phyloP scores from a whole-genome alignment of 2,113 vertebrate genomes.

The Oryzias javanicus region DNA sequence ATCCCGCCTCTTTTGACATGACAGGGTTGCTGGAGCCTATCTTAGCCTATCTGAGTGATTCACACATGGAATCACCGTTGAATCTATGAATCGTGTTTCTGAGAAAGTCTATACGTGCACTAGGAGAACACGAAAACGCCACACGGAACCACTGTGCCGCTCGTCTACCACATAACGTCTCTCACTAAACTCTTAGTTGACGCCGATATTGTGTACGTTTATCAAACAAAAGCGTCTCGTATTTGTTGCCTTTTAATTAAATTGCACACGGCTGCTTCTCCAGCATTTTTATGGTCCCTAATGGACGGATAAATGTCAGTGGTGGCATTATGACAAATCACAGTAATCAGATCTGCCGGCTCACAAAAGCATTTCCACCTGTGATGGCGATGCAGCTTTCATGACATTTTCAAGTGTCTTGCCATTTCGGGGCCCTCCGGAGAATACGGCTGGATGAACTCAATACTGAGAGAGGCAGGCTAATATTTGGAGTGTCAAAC shows the following conservation, averaged over 20 bases:
- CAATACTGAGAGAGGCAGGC: conserved; percentile 7
- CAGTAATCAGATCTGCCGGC: conserved; percentile 56
- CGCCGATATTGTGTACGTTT: conserved; percentile 25
- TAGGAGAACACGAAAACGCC: too few relatives aligned
- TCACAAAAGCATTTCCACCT: conserved; percentile 35
- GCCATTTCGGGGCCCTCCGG: conserved; percentile 36
- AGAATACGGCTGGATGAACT: conserved; percentile 32
- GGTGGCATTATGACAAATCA: conserved; percentile 65
- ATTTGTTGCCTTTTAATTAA: conserved; percentile 61
- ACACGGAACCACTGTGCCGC: too few relatives aligned
- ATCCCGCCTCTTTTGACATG: too few relatives aligned
- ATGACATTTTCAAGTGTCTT: conserved; percentile 33
- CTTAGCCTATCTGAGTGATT: too few relatives aligned
- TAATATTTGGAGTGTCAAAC: conserved; percentile 27
- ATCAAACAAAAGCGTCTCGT: conserved; percentile 35
- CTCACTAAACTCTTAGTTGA: conserved; percentile 6
- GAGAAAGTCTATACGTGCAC: too few relatives aligned
- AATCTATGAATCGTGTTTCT: too few relatives aligned
- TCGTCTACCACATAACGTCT: too few relatives aligned
- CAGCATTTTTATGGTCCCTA: conserved; percentile 41
- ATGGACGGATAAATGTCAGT: conserved; percentile 66
- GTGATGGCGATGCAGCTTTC: conserved; percentile 27
- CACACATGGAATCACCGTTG: too few relatives aligned
- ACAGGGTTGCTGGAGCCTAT: too few relatives aligned
- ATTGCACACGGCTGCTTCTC: conserved; percentile 51